A percentile compares a stretch with the other conserved stretches of the same genome.
phyloP scores from a whole-genome alignment of 2,113 vertebrate genomes.

The Neodon shergylaensis region DNA sequence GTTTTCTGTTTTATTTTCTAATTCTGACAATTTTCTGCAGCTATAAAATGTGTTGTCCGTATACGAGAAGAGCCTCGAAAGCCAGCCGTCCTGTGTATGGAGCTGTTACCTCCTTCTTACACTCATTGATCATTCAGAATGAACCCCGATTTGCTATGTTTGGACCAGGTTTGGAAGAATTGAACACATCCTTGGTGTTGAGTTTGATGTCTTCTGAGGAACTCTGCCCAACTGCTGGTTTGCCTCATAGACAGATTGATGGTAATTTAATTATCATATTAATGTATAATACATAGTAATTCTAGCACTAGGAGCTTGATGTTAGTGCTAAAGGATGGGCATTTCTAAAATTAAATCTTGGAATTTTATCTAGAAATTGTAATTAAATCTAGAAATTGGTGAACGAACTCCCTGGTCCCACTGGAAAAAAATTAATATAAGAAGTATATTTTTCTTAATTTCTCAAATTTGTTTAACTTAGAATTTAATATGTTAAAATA shows the following conservation, averaged over 20 bases:
- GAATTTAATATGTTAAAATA: constrained; percentile 57
- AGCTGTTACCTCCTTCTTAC: constrained; percentile 91
- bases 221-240: constrained; percentile 89
- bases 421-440: constrained; percentile 29
- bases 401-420: not conserved
- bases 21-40: constrained; percentile 85
- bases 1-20: constrained; percentile 75
- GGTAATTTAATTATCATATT: constrained; percentile 89
- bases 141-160: constrained; percentile 97
- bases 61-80: constrained; percentile 86
- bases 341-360: constrained; percentile 33
- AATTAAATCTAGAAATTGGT: constrained; percentile 51
- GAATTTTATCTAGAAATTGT: constrained; percentile 49
- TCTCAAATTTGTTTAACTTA: constrained; percentile 23
- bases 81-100: constrained; percentile 85
- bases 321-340: too few species aligned
- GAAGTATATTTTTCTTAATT: constrained; percentile 8
- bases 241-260: constrained; percentile 92
- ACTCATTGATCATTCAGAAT: constrained; percentile 88
- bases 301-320: too few species aligned
- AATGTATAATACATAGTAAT: not conserved
- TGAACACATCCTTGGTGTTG: constrained; percentile 92
- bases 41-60: constrained; percentile 92
- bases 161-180: constrained; percentile 95
- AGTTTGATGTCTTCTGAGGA: constrained; percentile 92